Percentiles rank a stretch among this genome's conserved stretches.
Conservation (phyloP, 2,113 vertebrate species). For the Phalacrocorax carbo region DNA sequence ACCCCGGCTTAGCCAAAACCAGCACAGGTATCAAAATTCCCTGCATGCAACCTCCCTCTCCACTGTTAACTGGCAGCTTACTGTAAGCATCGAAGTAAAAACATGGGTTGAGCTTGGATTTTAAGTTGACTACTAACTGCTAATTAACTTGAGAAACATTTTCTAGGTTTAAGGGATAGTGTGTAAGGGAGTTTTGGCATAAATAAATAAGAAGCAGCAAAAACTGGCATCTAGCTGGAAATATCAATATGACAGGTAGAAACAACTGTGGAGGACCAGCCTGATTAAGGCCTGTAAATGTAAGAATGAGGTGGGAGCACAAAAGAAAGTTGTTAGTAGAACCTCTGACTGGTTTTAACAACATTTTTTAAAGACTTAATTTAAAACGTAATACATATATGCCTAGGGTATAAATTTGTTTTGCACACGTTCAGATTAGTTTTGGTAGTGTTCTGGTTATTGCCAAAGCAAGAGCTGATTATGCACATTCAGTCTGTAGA, state of each 20-base stretch:
- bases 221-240: background rate
- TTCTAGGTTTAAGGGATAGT: background rate
- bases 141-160: background rate
- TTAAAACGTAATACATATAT: background rate
- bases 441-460: background rate
- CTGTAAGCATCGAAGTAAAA: background rate
- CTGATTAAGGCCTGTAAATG: background rate
- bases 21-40: background rate
- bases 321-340: background rate
- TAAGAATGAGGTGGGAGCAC: background rate
- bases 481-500: background rate
- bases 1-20: too few species aligned
- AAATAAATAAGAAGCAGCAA: background rate
- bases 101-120: background rate
- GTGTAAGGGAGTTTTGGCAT: background rate
- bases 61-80: background rate
- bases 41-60: background rate
- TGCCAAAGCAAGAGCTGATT: background rate
- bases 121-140: background rate
- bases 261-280: background rate
- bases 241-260: background rate
- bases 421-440: background rate
- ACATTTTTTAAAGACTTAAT: background rate
- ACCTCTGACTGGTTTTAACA: background rate
- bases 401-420: background rate